These are phyloP conservation scores for Notoglanidium macrostoma DNA, from an alignment of 2,797 vertebrate genomes.

Conservation along the genomic window DNA sequence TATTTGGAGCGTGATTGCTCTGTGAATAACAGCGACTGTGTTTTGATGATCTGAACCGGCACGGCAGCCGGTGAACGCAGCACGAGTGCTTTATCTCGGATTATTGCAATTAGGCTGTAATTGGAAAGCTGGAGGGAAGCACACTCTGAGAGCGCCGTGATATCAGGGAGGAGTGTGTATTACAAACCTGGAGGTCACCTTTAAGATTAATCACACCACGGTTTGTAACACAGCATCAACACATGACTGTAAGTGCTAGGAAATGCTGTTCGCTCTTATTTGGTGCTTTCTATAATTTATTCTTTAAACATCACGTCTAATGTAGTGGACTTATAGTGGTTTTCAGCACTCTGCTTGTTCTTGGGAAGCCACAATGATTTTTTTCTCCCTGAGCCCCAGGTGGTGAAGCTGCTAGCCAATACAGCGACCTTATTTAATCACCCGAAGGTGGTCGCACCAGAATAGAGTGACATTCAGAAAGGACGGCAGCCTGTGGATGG, in stretches of 20 bases:
- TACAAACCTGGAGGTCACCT: constrained; percentile 68
- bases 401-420: constrained; percentile 48
- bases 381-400: constrained; percentile 57
- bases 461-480: constrained; percentile 63
- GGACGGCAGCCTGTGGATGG: constrained; percentile 50
- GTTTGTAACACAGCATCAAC: not conserved
- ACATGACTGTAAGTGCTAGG: not conserved
- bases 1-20: not conserved
- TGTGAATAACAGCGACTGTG: not conserved
- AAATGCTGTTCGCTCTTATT: too few species aligned
- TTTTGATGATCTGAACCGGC: constrained; percentile 11
- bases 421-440: constrained; percentile 62
- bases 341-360: not conserved
- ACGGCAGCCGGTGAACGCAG: not conserved
- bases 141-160: constrained; percentile 40
- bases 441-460: constrained; percentile 55
- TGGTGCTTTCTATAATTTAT: not conserved
- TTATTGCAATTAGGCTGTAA: constrained; percentile 37
- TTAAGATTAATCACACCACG: constrained; percentile 28
- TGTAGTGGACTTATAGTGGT: not conserved
- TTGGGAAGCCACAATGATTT: not conserved
- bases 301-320: not conserved
- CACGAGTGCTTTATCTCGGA: constrained; percentile 7
- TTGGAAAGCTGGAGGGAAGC: constrained; percentile 42
- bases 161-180: constrained; percentile 57